These are phyloP conservation scores for Lycaena phlaeas DNA, from an alignment of 2,888 invertebrate species.

Conservation along the genomic window DNA sequence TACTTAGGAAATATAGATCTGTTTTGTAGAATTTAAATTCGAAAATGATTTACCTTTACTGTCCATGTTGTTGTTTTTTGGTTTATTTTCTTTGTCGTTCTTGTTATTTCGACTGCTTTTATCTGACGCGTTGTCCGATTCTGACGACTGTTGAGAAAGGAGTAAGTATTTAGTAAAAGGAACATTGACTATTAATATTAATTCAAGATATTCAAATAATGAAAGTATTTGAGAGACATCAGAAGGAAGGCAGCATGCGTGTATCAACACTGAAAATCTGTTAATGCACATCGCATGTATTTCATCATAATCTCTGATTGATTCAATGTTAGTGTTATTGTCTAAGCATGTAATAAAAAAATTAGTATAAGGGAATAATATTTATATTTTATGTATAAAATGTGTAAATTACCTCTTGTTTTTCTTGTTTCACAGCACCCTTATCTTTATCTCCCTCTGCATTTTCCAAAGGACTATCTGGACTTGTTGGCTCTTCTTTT, in stretches of 20 bases:
- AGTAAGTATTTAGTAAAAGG: no score
- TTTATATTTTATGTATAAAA: not conserved
- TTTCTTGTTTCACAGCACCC: slow-evolving; percentile 45
- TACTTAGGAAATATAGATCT: no score
- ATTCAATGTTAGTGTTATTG: not conserved
- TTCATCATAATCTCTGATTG: slow-evolving; percentile 29
- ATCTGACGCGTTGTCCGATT: slow-evolving; percentile 60
- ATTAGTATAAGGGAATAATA: no score
- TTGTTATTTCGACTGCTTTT: slow-evolving; percentile 55
- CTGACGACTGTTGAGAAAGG: slow-evolving; percentile 60
- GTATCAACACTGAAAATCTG: slow-evolving; percentile 44
- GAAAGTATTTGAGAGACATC: slow-evolving; percentile 20
- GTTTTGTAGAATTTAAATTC: not conserved
- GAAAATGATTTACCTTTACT: slow-evolving; percentile 35
- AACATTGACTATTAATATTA: not conserved
- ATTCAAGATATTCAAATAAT: not conserved
- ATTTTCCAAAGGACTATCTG: slow-evolving; percentile 36
- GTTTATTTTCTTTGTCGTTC: slow-evolving; percentile 60
- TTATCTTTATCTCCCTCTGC: slow-evolving; percentile 25
- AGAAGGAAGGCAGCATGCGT: slow-evolving; percentile 59
- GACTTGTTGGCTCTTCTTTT: slow-evolving; percentile 48
- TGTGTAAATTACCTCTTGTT: slow-evolving; percentile 41
- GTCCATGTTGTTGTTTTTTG: slow-evolving; percentile 57
- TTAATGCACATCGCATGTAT: slow-evolving; percentile 44
- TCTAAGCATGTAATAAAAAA: not conserved